Percentiles rank a stretch among this genome's conserved stretches.
phyloP scores from a whole-genome alignment of 2,113 vertebrate species.

The Colossoma macropomum region DNA sequence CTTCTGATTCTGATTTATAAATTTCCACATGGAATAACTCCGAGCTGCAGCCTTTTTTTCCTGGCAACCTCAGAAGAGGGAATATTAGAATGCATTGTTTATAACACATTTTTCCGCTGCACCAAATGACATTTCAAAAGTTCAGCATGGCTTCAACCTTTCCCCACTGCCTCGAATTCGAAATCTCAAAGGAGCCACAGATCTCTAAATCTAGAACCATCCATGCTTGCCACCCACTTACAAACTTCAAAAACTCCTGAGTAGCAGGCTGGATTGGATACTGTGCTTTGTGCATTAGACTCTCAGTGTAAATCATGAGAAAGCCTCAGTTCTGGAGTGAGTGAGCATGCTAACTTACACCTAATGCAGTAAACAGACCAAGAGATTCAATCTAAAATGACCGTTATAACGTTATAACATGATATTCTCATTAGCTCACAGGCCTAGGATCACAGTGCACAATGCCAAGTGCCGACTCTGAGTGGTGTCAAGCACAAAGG shows the following conservation, averaged over 20 bases:
- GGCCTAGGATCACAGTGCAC: too few relatives aligned
- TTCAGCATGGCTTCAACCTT: conserved; percentile 33
- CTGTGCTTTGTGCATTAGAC: not conserved
- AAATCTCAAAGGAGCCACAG: conserved; percentile 18
- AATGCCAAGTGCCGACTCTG: too few relatives aligned
- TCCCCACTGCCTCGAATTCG: not conserved
- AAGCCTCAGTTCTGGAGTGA: not conserved
- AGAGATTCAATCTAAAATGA: too few relatives aligned
- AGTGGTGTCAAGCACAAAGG: too few relatives aligned
- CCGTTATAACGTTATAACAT: too few relatives aligned
- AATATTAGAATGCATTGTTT: conserved; percentile 37
- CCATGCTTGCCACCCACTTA: conserved; percentile 23
- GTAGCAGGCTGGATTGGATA: not conserved
- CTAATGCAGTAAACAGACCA: not conserved
- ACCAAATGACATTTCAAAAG: conserved; percentile 43
- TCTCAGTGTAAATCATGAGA: not conserved
- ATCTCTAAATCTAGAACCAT: conserved; percentile 20
- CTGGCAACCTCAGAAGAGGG: not conserved
- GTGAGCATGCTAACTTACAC: too few relatives aligned
- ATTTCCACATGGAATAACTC: not conserved
- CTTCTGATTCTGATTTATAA: not conserved
- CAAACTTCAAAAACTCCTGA: not conserved
- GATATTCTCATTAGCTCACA: too few relatives aligned
- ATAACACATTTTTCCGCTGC: conserved; percentile 7
- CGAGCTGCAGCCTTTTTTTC: not conserved